These are phyloP conservation scores for Manis crassicaudata DNA, from an alignment of 2,797 vertebrate genomes.

Conservation along the genomic window DNA sequence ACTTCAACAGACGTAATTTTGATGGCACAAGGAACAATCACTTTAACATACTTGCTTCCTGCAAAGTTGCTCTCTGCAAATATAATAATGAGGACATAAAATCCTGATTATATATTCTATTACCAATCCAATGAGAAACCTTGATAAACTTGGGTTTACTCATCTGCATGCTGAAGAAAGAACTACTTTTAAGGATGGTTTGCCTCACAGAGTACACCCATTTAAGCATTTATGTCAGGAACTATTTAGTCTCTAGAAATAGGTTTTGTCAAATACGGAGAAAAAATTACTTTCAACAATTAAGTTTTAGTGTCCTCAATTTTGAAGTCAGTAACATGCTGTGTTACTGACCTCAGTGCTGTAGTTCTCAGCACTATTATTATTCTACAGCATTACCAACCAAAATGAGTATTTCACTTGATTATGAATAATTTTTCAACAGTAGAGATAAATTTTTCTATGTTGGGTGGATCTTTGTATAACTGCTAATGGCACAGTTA, in stretches of 20 bases:
- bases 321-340: background rate
- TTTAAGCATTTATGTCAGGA: constrained; percentile 10
- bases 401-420: background rate
- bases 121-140: background rate
- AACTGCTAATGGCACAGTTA: background rate
- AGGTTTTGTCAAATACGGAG: constrained; percentile 9
- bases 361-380: background rate
- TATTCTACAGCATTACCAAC: background rate
- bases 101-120: background rate
- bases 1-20: background rate
- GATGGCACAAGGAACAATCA: background rate
- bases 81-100: background rate
- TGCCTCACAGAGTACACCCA: background rate
- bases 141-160: constrained; percentile 1
- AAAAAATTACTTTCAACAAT: constrained; percentile 2
- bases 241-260: constrained; percentile 17
- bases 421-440: background rate
- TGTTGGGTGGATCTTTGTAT: background rate
- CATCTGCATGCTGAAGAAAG: background rate
- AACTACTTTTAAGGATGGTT: background rate
- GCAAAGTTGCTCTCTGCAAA: background rate
- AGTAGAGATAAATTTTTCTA: background rate
- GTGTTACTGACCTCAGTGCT: background rate
- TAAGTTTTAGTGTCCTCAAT: background rate
- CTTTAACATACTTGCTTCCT: background rate